phyloP scores from a whole-genome alignment of 2,797 vertebrate genomes.

The Acestrorhynchus altus region DNA sequence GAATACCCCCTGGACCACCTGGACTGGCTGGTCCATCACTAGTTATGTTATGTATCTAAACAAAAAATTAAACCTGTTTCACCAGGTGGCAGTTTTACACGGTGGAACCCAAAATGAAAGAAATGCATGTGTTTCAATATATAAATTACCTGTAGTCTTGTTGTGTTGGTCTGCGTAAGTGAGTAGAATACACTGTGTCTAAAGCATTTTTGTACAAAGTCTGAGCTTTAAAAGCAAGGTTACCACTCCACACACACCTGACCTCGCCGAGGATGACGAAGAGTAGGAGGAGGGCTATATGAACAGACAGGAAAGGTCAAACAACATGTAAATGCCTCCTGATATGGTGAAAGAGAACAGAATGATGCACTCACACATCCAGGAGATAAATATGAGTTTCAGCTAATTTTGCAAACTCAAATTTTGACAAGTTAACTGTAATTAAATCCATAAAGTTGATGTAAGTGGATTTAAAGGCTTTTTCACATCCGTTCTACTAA shows the following conservation, averaged over 20 bases:
- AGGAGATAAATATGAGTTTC: background rate
- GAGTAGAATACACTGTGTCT: background rate
- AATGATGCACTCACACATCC: background rate
- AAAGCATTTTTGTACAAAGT: background rate
- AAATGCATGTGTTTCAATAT: background rate
- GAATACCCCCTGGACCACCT: too few relatives aligned
- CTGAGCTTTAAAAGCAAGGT: background rate
- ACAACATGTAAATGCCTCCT: background rate
- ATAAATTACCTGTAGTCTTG: background rate
- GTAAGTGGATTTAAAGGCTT: too few relatives aligned
- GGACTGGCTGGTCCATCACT: too few relatives aligned
- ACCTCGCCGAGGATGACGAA: background rate
- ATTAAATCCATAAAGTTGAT: background rate
- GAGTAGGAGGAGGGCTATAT: background rate
- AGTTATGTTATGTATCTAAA: too few relatives aligned
- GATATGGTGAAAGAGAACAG: background rate
- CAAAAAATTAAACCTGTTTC: too few relatives aligned
- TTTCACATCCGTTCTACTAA: too few relatives aligned
- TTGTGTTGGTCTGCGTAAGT: background rate
- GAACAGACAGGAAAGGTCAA: background rate
- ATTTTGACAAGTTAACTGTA: background rate
- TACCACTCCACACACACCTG: slow-evolving; percentile 2
- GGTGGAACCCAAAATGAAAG: too few relatives aligned
- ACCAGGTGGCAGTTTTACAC: too few relatives aligned
- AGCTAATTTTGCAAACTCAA: background rate